Percentiles rank a stretch among this genome's conserved stretches.
phyloP scores from a whole-genome alignment of 2,888 invertebrate genomes.

The Luperina testacea region DNA sequence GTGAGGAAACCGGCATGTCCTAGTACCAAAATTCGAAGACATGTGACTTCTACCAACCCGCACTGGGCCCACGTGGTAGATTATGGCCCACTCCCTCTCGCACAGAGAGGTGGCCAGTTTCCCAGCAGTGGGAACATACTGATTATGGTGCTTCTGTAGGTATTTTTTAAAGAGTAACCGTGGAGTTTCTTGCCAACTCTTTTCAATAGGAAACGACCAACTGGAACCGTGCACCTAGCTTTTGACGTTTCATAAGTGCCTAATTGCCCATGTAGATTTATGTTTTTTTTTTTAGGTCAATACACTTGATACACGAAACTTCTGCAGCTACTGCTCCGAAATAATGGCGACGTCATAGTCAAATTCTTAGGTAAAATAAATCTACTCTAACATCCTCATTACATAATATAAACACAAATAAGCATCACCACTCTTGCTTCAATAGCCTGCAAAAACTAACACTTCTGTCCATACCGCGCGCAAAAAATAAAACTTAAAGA shows the following conservation, averaged over 20 bases:
- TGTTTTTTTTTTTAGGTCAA: neutral
- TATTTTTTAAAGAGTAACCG: neutral
- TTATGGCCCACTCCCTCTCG: too few relatives aligned
- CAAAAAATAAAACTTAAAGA: conserved; percentile 7
- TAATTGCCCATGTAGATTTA: neutral
- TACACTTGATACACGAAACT: neutral
- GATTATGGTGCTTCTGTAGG: neutral
- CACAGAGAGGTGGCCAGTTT: too few relatives aligned
- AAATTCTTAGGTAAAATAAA: neutral
- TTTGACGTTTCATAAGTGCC: neutral
- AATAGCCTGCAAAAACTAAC: conserved; percentile 1
- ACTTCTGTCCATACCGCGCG: neutral
- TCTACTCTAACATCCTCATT: neutral
- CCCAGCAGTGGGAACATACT: too few relatives aligned
- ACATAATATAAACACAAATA: neutral
- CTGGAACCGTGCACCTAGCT: neutral
- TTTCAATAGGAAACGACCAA: neutral
- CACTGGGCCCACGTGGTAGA: too few relatives aligned
- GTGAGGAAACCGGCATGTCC: too few relatives aligned
- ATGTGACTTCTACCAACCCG: too few relatives aligned
- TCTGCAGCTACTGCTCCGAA: neutral
- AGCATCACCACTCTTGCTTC: neutral
- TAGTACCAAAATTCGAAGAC: too few relatives aligned
- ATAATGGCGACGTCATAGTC: neutral
- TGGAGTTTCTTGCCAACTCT: neutral